Conservation (phyloP, 2,888 invertebrate genomes). For the Blera fallax region DNA sequence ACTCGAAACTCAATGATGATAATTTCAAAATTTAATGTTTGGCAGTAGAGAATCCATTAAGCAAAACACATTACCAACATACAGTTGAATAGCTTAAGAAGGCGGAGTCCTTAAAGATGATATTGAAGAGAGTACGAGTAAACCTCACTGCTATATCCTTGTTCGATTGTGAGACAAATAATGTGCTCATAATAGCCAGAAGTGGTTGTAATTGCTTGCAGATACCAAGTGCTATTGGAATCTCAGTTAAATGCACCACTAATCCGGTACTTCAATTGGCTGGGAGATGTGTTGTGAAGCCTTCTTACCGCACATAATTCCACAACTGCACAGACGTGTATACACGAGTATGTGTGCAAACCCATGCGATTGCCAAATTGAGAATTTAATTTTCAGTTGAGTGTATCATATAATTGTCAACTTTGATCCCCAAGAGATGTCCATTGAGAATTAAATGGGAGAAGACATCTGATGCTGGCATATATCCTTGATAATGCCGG, state of each 20-base stretch:
- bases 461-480: constrained; percentile 1
- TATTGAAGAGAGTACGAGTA: background rate
- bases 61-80: constrained; percentile 40
- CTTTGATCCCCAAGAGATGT: constrained; percentile 36
- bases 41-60: constrained; percentile 43
- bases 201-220: constrained; percentile 58
- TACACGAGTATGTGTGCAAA: background rate
- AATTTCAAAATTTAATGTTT: constrained; percentile 66
- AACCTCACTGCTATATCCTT: constrained; percentile 3
- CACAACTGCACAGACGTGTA: background rate
- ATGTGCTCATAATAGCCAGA: constrained; percentile 5
- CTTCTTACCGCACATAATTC: constrained; percentile 6
- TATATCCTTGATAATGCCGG: background rate
- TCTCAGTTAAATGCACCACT: constrained; percentile 52
- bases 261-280: constrained; percentile 59
- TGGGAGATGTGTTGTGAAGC: constrained; percentile 11
- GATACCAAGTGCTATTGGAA: constrained; percentile 41
- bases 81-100: background rate
- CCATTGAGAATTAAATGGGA: background rate
- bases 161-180: constrained; percentile 21
- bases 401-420: constrained; percentile 48
- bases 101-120: constrained; percentile 1
- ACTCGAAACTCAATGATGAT: constrained; percentile 53
- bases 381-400: constrained; percentile 33
- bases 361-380: constrained; percentile 16